phyloP scores from a whole-genome alignment of 2,888 invertebrate genomes.

The Elgonia sp. region DNA sequence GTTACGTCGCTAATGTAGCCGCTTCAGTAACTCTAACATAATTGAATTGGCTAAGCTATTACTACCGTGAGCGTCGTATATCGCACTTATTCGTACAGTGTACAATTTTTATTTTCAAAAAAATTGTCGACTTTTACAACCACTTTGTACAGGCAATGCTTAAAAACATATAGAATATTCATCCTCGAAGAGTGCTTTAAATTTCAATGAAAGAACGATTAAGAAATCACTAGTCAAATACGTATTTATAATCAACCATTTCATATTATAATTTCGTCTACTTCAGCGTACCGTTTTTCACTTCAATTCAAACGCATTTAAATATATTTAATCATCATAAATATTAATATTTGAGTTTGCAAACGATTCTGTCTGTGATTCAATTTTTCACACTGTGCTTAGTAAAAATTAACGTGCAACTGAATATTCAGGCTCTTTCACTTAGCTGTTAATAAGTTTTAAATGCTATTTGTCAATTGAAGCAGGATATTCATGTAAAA shows the following conservation, averaged over 20 bases:
- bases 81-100: conserved; percentile 73
- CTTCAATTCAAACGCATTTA: conserved; percentile 32
- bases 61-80: conserved; percentile 74
- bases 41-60: conserved; percentile 77
- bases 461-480: neutral
- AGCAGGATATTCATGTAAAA: neutral
- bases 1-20: conserved; percentile 77
- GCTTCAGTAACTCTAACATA: conserved; percentile 77
- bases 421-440: conserved; percentile 34
- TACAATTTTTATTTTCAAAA: conserved; percentile 61
- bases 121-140: conserved; percentile 59
- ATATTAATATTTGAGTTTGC: conserved; percentile 56
- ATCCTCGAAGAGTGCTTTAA: conserved; percentile 28
- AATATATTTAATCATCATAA: conserved; percentile 67
- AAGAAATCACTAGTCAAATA: conserved; percentile 55
- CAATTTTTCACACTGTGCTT: conserved; percentile 20
- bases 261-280: conserved; percentile 64
- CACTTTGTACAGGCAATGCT: conserved; percentile 33
- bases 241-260: conserved; percentile 65
- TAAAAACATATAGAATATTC: conserved; percentile 59
- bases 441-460: neutral
- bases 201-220: conserved; percentile 62
- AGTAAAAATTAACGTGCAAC: conserved; percentile 20
- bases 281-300: conserved; percentile 40
- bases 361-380: conserved; percentile 38